A percentile compares a stretch with the other conserved stretches of the same genome.
These are phyloP conservation scores for Penaeus chinensis DNA, from an alignment of 1,140 invertebrate species.

Conservation along the genomic window DNA sequence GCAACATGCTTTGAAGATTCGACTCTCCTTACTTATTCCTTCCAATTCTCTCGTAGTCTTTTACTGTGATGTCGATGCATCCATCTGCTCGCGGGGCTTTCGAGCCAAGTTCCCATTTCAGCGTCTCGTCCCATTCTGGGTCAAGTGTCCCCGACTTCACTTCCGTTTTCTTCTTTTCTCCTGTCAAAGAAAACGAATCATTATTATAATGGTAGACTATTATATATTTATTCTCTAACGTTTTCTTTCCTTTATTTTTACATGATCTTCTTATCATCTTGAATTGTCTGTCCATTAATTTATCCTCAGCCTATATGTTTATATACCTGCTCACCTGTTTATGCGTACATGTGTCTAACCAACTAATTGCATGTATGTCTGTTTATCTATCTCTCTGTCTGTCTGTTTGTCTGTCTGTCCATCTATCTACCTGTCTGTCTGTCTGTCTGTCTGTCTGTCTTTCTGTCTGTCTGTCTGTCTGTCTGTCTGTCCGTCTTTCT, in stretches of 20 bases:
- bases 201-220: neutral
- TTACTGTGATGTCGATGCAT: constrained; percentile 63
- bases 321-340: too few relatives aligned
- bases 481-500: too few relatives aligned
- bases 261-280: too few relatives aligned
- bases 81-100: constrained; percentile 60
- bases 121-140: constrained; percentile 63
- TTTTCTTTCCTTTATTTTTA: neutral
- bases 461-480: neutral
- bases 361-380: too few relatives aligned
- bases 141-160: constrained; percentile 58
- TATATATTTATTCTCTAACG: neutral
- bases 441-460: neutral
- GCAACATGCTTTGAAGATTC: neutral
- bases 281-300: too few relatives aligned
- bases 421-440: too few relatives aligned
- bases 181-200: constrained; percentile 27
- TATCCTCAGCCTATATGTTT: neutral
- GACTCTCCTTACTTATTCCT: constrained; percentile 55
- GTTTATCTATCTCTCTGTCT: too few relatives aligned
- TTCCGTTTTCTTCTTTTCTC: constrained; percentile 64
- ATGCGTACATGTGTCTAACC: too few relatives aligned
- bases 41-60: constrained; percentile 62
- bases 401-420: neutral
- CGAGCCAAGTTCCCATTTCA: constrained; percentile 56